These are phyloP conservation scores for Rutpela maculata DNA, from an alignment of 2,888 invertebrate genomes.

Conservation along the genomic window DNA sequence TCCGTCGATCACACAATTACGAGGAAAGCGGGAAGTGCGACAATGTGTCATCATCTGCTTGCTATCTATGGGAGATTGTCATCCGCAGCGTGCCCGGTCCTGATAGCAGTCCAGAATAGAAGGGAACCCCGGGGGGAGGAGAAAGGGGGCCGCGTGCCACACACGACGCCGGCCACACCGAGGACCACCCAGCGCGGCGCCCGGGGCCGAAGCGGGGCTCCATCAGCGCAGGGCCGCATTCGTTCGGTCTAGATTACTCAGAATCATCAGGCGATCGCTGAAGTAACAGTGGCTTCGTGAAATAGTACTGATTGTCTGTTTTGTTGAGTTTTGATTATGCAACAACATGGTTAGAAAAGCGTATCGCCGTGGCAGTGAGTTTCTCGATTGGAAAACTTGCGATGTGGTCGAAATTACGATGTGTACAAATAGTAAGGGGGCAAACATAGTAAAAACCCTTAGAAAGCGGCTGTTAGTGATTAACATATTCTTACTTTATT, in stretches of 20 bases:
- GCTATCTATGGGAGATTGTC: conserved; percentile 28
- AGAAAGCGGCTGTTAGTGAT: no score
- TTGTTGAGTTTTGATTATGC: background rate
- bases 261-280: background rate
- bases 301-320: background rate
- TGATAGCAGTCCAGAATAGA: conserved; percentile 47
- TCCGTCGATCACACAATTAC: conserved; percentile 33
- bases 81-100: conserved; percentile 46
- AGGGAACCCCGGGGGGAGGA: conserved; percentile 55
- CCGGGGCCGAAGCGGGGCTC: conserved; percentile 61
- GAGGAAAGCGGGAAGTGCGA: conserved; percentile 33
- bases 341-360: background rate
- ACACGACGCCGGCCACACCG: conserved; percentile 74
- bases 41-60: conserved; percentile 36
- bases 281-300: conserved; percentile 8
- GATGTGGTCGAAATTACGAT: no score
- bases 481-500: no score
- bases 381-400: background rate
- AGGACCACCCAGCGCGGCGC: conserved; percentile 72
- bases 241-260: conserved; percentile 15
- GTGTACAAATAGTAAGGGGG: no score
- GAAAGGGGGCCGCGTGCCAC: conserved; percentile 67
- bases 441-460: no score
- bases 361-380: background rate
- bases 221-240: conserved; percentile 28